phyloP scores from a whole-genome alignment of 2,113 vertebrate genomes.

The Rhabdornis inornatus region DNA sequence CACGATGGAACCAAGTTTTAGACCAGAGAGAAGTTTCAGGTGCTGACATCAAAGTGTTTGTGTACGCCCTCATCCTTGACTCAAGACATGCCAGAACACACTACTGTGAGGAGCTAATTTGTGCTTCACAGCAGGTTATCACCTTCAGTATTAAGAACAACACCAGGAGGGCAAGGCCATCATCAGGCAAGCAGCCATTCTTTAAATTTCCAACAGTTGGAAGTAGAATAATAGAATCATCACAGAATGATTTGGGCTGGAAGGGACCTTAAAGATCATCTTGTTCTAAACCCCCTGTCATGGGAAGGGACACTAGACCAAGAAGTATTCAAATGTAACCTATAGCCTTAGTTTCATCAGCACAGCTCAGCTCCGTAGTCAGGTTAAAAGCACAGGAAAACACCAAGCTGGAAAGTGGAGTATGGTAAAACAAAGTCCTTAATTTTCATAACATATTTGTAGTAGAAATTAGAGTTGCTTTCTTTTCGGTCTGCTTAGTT shows the following conservation, averaged over 20 bases:
- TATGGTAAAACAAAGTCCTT: background rate
- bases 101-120: background rate
- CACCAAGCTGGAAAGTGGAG: background rate
- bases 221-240: background rate
- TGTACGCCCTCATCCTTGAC: rapidly evolving
- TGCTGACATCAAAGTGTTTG: background rate
- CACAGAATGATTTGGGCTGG: background rate
- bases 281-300: background rate
- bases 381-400: background rate
- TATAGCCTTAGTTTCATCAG: background rate
- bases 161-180: background rate
- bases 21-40: background rate
- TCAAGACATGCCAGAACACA: background rate
- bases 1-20: background rate
- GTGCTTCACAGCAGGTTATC: background rate
- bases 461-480: background rate
- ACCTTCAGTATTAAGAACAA: background rate
- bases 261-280: background rate
- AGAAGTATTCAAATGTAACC: background rate
- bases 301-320: background rate
- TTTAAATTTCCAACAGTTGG: background rate
- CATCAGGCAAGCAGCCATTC: background rate
- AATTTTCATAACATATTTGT: background rate
- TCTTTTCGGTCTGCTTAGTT: background rate
- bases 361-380: background rate